Evolutionary conservation across 2,113 vertebrate species (phyloP).

Genomic region (Saccopteryx bilineata): DNA sequence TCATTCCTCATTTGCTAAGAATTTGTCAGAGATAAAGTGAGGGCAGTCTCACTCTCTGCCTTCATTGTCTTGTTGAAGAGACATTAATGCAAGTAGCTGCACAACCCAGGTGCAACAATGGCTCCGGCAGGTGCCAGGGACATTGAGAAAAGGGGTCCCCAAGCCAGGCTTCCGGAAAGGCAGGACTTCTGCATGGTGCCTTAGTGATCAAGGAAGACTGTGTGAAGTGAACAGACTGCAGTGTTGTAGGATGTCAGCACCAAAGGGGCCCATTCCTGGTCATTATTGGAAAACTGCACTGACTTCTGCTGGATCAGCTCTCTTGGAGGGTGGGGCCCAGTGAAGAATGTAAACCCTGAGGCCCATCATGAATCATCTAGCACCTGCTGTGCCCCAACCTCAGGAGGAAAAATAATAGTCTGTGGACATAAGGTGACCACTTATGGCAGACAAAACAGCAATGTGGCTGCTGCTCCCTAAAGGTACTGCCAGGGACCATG

Average conservation of each 20-base stretch:
- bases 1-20: neutral
- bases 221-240: constrained; percentile 26
- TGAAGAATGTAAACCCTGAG: neutral
- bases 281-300: neutral
- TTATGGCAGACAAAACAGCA: neutral
- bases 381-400: neutral
- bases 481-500: neutral
- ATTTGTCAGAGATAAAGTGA: neutral
- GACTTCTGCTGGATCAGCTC: neutral
- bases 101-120: accelerated
- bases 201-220: constrained; percentile 4
- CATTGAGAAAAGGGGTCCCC: neutral
- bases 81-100: neutral
- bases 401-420: neutral
- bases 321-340: neutral
- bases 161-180: neutral
- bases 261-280: constrained; percentile 26
- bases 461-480: neutral
- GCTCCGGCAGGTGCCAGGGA: neutral
- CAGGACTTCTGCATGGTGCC: neutral
- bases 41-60: neutral
- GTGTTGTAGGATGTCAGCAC: constrained; percentile 5
- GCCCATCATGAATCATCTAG: neutral
- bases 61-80: neutral
- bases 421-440: neutral